These are phyloP conservation scores for Liodrosophila aerea DNA, from an alignment of 2,888 invertebrate genomes.

Conservation along the genomic window DNA sequence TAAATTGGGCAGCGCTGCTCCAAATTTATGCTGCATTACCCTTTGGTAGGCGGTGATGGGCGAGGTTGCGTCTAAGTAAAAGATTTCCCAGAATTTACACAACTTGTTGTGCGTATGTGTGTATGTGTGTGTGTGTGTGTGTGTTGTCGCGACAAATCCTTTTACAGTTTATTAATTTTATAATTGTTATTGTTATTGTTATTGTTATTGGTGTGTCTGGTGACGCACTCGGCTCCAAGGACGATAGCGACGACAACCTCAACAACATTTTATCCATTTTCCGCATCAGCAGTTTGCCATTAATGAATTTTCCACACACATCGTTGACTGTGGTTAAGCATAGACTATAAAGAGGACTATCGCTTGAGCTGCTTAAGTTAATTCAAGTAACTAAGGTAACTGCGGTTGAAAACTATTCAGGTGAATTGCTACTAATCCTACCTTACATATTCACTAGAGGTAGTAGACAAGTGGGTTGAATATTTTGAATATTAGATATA, in stretches of 20 bases:
- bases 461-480: too few species aligned
- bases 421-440: too few species aligned
- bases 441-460: too few species aligned
- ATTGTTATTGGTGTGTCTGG: constrained; percentile 20
- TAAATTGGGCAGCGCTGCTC: background rate
- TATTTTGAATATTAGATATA: too few species aligned
- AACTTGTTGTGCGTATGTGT: background rate
- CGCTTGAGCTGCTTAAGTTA: background rate
- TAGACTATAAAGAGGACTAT: constrained; percentile 8
- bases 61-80: background rate
- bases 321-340: constrained; percentile 32
- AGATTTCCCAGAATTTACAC: background rate
- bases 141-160: constrained; percentile 39
- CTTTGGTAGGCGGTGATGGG: constrained; percentile 1
- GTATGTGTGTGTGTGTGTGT: too few species aligned
- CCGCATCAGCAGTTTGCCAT: constrained; percentile 59
- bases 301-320: constrained; percentile 55
- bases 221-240: constrained; percentile 1
- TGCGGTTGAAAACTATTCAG: too few species aligned
- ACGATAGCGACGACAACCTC: background rate
- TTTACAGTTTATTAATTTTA: constrained; percentile 65
- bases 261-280: constrained; percentile 57
- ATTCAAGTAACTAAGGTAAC: background rate
- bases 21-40: constrained; percentile 37
- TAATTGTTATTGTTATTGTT: constrained; percentile 27